Evolutionary conservation across 2,113 vertebrate species (phyloP), one percentile per base, ranked within the genome.

Genomic region (Rynchops niger): DNA sequence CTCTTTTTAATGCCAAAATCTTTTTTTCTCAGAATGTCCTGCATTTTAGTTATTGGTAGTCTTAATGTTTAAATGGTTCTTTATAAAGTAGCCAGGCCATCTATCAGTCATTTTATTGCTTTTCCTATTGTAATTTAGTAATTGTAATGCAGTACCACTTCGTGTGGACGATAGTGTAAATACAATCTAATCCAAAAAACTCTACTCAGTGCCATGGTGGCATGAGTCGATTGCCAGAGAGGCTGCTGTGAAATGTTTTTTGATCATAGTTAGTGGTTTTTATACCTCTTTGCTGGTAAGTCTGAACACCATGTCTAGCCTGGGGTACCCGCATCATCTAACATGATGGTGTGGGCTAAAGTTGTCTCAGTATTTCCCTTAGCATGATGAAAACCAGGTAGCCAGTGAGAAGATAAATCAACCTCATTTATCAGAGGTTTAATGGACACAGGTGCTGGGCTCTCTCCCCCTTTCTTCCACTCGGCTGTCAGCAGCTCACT

Each of bases 1-100:
- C 81, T 89, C 47, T 79, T 82, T 67, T 70, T 95, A 76, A 63
- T 96, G 90, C 82, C 80, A 93, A 76, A 95, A 67, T 52, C 55
- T 83, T 91, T 73, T 34, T 53, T n/a, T 21, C 61, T 34, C 23
- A 71, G 34, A 58, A 80, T 23, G 65, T 86, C 87, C 84, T 82
- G 36, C 49, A 34, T 94, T 92, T 93, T 62, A 65, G 40, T 90
- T 95, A 26, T 18, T 82, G 47, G 15, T 78, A 26, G 74, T 77
- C 47, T 84, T 90, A 11, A 22, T 63, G 30, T 80, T 91, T 71
- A 90, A 93, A 72, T 69, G 22, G 4, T 66, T 81, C 72, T 81
- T 81, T 30, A 45, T 80, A 58, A 82, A 74, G 25, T 30, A 49
- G 17, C 7, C 62, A 55, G 36, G 40, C 10, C 6, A 18, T 63